A percentile compares a stretch with the other conserved stretches of the same genome.
phyloP scores from a whole-genome alignment of 2,888 invertebrate species.

The Phaonia tiefii region DNA sequence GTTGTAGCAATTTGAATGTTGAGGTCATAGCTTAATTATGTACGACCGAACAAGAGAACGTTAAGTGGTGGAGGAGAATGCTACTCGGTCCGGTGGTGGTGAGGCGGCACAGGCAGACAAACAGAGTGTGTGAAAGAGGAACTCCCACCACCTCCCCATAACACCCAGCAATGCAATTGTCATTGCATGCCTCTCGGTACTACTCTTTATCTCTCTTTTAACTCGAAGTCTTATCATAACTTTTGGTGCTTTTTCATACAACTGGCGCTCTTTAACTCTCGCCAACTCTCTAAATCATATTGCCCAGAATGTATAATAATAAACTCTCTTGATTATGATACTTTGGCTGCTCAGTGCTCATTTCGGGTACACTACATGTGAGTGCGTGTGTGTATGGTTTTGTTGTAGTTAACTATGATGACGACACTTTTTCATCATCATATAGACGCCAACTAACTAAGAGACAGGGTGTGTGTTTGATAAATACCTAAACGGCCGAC shows the following conservation, averaged over 20 bases:
- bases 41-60: conserved; percentile 19
- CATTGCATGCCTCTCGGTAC: background rate
- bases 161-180: conserved; percentile 42
- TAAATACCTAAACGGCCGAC: background rate
- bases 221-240: background rate
- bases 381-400: conserved; percentile 27
- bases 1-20: conserved; percentile 50
- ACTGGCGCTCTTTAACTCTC: background rate
- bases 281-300: too few species aligned
- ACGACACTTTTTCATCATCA: conserved; percentile 62
- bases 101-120: background rate
- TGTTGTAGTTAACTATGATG: conserved; percentile 51
- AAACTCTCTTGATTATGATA: background rate
- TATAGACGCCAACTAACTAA: conserved; percentile 54
- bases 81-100: background rate
- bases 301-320: too few species aligned
- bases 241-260: background rate
- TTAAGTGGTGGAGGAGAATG: background rate
- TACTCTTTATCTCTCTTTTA: conserved; percentile 26
- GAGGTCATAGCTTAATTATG: conserved; percentile 60
- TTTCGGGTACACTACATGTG: background rate
- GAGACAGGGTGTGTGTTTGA: conserved; percentile 52
- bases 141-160: conserved; percentile 51
- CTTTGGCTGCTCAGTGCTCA: conserved; percentile 1
- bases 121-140: conserved; percentile 14